Conservation (phyloP, 2,888 invertebrate species). For the Nymphalis c-album region DNA sequence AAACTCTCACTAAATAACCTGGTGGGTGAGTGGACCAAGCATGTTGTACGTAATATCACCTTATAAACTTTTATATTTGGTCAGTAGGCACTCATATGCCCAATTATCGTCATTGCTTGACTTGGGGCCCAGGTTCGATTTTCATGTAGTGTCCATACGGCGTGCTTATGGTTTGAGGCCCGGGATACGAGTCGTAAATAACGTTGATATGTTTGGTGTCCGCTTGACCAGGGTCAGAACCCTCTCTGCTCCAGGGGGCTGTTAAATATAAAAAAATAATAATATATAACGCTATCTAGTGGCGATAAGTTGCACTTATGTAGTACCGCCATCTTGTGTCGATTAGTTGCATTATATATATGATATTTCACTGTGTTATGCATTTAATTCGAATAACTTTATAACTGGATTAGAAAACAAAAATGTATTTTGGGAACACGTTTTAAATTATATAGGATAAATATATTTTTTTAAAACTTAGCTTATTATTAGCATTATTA, state of each 20-base stretch:
- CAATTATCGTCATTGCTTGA: conserved; percentile 3
- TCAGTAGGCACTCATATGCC: not conserved
- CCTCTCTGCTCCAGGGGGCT: conserved; percentile 68
- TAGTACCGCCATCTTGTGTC: conserved; percentile 45
- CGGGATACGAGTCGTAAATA: conserved; percentile 54
- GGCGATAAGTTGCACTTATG: not conserved
- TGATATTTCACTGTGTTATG: too few species aligned
- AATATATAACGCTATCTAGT: conserved; percentile 4
- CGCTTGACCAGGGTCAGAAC: conserved; percentile 36
- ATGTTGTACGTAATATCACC: too few species aligned
- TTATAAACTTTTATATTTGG: not conserved
- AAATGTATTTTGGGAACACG: too few species aligned
- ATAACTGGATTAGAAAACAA: too few species aligned
- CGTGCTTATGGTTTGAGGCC: conserved; percentile 69
- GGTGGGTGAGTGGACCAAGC: too few species aligned
- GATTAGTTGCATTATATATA: too few species aligned
- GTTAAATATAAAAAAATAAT: conserved; percentile 38
- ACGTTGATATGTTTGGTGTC: conserved; percentile 50
- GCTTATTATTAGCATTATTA: too few species aligned
- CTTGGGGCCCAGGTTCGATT: conserved; percentile 37
- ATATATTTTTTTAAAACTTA: too few species aligned
- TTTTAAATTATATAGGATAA: too few species aligned
- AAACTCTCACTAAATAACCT: too few species aligned
- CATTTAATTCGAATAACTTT: too few species aligned
- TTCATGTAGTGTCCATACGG: conserved; percentile 68